These are phyloP conservation scores for Idaea aversata DNA, from an alignment of 2,888 invertebrate genomes.

Conservation along the genomic window DNA sequence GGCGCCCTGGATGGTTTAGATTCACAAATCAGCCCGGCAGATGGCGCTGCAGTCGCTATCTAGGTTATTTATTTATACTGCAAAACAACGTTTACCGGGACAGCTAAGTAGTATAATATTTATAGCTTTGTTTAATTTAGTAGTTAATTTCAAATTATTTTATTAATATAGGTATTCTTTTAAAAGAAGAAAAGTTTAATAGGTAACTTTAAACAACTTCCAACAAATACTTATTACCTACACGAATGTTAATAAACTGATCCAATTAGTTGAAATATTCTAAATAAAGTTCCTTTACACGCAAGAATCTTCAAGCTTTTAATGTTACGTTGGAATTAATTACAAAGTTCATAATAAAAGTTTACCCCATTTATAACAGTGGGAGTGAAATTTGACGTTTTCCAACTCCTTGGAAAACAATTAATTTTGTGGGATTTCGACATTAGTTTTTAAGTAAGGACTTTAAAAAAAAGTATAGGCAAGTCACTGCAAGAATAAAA, in stretches of 20 bases:
- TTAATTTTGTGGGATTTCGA: not conserved
- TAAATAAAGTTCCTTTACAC: not conserved
- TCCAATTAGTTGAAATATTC: not conserved
- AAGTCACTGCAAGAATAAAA: too few species aligned
- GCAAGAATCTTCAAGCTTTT: not conserved
- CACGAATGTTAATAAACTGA: not conserved
- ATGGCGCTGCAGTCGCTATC: too few species aligned
- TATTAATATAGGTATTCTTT: too few species aligned
- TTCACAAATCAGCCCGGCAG: too few species aligned
- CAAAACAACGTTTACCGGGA: too few species aligned
- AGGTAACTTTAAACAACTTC: not conserved
- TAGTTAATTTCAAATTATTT: too few species aligned
- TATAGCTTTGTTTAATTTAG: too few species aligned
- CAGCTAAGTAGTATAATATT: too few species aligned
- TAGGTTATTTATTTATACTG: too few species aligned
- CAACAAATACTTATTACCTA: not conserved
- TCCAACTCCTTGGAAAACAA: not conserved
- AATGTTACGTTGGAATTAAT: not conserved
- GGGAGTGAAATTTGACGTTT: not conserved
- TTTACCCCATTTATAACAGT: not conserved
- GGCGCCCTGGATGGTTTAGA: too few species aligned
- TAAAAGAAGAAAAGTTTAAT: too few species aligned
- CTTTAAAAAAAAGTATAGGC: not conserved
- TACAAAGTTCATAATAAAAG: not conserved
- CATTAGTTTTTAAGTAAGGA: not conserved